Base-by-base conservation (phyloP, 2,888 invertebrate species). In the Drosophila neutralis region DNA sequence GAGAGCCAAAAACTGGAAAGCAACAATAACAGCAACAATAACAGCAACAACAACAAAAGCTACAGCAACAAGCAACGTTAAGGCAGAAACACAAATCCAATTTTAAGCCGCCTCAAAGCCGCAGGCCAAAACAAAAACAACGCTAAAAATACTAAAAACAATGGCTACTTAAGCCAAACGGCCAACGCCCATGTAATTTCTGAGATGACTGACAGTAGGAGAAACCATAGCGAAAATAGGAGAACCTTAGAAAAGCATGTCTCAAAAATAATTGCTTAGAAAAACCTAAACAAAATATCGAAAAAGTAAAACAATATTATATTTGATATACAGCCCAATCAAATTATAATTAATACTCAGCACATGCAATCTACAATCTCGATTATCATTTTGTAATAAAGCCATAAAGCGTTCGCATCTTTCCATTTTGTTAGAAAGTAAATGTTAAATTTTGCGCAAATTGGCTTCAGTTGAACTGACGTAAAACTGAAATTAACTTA, bases 91-190 rank as follows among this genome's bases (percentile, higher is more conserved):
- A 77, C 87, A 90, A 90, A 87, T 87, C 89, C 84, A 88, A 87
- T 87, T 87, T 87, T 76, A 90, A 87, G 88, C 87, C 75, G 69
- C 61, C 67, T 73, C 88, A 81, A 78, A 89, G 86, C 87, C 90
- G 69, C 81, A 79, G 83, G 85, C 78, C 45, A 71, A 82, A 31
- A 42, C 70, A 69, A 68, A 62, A 75, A 61, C 63, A 83, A 72
- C 24, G 21, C 15, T 29, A 58, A 72, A 60, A 81, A 70, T 69
- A 75, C 73, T 66, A 63, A 79, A 86, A 77, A 86, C 87, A 90
- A 88, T 86, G 88, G 76, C 83, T 88, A 87, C 90, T 87, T 90
- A 88, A 76, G 68, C 76, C 69, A 51, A 53, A 51, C 45, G 45
- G 53, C 57, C 71, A 78, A 71, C 73, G 73, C 60, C 87, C 82